phyloP scores from a whole-genome alignment of 2,113 vertebrate species.

The Pionites leucogaster region DNA sequence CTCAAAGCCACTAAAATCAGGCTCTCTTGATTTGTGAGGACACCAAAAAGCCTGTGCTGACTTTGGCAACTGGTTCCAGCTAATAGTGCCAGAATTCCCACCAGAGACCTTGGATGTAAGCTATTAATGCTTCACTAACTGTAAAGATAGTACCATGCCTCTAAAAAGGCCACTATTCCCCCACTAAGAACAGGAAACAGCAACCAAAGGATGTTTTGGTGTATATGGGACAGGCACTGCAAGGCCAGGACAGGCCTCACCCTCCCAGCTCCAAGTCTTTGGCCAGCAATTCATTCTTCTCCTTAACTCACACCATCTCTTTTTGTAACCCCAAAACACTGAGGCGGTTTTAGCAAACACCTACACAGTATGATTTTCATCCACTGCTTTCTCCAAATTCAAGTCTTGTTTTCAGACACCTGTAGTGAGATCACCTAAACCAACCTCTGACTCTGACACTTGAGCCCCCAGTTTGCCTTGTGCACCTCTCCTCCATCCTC shows the following conservation, averaged over 20 bases:
- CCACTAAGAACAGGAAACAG: neutral
- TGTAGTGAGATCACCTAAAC: neutral
- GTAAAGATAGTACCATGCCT: neutral
- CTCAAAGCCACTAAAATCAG: neutral
- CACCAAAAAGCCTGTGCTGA: neutral
- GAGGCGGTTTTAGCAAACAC: neutral
- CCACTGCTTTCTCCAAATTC: neutral
- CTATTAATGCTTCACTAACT: neutral
- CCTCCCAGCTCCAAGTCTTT: neutral
- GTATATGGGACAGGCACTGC: neutral
- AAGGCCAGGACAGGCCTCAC: neutral
- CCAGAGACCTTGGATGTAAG: neutral
- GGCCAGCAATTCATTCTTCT: neutral
- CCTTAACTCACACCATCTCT: neutral
- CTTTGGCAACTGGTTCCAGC: neutral
- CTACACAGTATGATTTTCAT: neutral
- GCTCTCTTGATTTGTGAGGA: neutral
- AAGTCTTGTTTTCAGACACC: neutral
- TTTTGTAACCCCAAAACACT: neutral
- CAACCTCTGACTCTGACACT: neutral
- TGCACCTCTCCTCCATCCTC: neutral
- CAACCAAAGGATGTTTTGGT: neutral
- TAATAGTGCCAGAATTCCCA: neutral
- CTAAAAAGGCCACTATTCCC: neutral
- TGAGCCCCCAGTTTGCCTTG: neutral